phyloP scores from a whole-genome alignment of 2,888 invertebrate genomes.

The Dryobota labecula region DNA sequence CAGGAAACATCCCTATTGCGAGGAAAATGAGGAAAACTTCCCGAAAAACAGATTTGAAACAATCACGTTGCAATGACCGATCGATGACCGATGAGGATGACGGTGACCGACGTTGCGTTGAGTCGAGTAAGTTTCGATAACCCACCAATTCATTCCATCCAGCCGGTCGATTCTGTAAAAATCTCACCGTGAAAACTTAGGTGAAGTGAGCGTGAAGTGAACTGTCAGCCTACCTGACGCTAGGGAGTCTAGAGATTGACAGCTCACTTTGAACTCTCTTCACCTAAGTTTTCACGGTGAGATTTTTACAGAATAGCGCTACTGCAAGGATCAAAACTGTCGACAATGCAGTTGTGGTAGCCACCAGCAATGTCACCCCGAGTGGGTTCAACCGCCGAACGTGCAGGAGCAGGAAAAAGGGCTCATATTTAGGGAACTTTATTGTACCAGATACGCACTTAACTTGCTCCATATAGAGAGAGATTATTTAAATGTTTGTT shows the following conservation, averaged over 20 bases:
- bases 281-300: too few relatives aligned
- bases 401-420: constrained; percentile 82
- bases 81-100: too few relatives aligned
- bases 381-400: constrained; percentile 87
- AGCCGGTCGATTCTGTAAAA: too few relatives aligned
- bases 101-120: too few relatives aligned
- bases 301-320: too few relatives aligned
- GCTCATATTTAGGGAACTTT: constrained; percentile 76
- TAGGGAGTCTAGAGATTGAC: too few relatives aligned
- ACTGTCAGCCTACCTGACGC: too few relatives aligned
- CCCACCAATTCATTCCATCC: background rate
- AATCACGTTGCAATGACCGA: too few relatives aligned
- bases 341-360: constrained; percentile 61
- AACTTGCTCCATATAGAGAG: constrained; percentile 38
- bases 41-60: background rate
- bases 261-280: too few relatives aligned
- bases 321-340: constrained; percentile 79
- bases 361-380: constrained; percentile 87
- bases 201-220: too few relatives aligned
- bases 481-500: constrained; percentile 40
- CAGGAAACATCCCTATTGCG: too few relatives aligned
- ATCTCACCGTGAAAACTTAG: too few relatives aligned
- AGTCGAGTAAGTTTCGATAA: background rate
- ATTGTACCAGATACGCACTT: constrained; percentile 63
- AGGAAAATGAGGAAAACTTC: background rate